Base-by-base conservation (phyloP, 2,888 invertebrate species). In the Mythimna ferrago region DNA sequence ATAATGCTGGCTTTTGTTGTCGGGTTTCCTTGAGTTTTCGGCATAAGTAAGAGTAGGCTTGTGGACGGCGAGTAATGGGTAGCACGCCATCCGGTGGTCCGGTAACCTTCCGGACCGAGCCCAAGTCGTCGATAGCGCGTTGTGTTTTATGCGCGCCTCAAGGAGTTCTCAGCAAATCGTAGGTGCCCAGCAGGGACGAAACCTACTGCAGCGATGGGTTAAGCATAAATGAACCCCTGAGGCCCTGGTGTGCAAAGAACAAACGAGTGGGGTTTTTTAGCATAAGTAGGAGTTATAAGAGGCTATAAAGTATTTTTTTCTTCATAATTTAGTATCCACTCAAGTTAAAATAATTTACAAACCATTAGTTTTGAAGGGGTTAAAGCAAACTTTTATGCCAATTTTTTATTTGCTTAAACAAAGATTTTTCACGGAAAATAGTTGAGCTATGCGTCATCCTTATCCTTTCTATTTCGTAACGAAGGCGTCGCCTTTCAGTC, bases 251-350 rank as follows among this genome's bases (percentile, higher is more conserved):
- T 32, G 32, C 32, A 32, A 32, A 32, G 32, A 32, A 32, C 32
- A 32, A 32, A 32, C 32, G 32, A 32, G 32, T 32, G 32, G 3
- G 5, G 32, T 32, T 32, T 32, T 32, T 32, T 32, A 57, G 19
- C 16, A 32, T 38, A 65, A 57, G 56, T 41, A 62, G 14, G 21
- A 38, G 56, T 53, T 53, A 61, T 61, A 83, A 74, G n/a, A 64
- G n/a, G 69, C 41, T 64, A 83, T 14, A 14, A 26, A 26, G 26
- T 26, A 38, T 72, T 44, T 70, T 51, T 38, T 73, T 70, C 57
- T 60, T 57, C 65, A 66, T 75, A 66, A 70, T 66, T 80, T 67
- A 70, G 57, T 80, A 51, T 64, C 74, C 56, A 60, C 19, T 79
- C 60, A 64, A 57, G 64, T 72, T 35, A 38, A 51, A 60, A 69